Evolutionary conservation across 2,888 invertebrate species (phyloP).

Genomic region (Ophioninae sp.): DNA sequence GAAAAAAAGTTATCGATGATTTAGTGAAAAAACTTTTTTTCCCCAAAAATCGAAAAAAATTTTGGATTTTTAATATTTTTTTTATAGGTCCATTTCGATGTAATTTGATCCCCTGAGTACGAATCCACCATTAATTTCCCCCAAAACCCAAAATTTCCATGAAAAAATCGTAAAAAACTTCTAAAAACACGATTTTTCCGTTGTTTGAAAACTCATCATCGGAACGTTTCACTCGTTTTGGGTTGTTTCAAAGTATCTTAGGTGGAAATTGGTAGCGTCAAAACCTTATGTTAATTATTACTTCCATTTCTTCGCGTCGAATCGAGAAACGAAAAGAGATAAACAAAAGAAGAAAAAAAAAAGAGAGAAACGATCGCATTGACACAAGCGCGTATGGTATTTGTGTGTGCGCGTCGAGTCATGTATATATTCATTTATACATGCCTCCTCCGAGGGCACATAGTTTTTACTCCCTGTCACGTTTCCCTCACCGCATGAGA

Average conservation of each 20-base stretch:
- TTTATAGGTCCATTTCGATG: no score
- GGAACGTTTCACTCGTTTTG: background rate
- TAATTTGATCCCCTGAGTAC: no score
- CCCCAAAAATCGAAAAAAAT: no score
- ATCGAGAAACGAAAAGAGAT: no score
- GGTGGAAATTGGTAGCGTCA: conserved; percentile 13
- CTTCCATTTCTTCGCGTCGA: background rate
- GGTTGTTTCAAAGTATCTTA: background rate
- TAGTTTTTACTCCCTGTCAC: conserved; percentile 35
- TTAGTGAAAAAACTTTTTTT: no score
- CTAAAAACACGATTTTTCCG: no score
- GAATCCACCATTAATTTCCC: no score
- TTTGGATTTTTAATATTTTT: no score
- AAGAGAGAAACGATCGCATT: background rate
- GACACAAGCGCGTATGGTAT: background rate
- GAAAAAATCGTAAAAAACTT: no score
- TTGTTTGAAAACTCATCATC: background rate
- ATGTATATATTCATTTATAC: conserved; percentile 51
- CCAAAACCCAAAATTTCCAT: no score
- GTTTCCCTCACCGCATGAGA: conserved; percentile 23
- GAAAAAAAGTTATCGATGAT: no score
- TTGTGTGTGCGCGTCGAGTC: conserved; percentile 15
- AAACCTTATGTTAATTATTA: conserved; percentile 2
- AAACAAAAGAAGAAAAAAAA: no score
- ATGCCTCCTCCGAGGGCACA: conserved; percentile 7